phyloP scores from a whole-genome alignment of 2,797 vertebrate species.

The Lepus oiostolus region DNA sequence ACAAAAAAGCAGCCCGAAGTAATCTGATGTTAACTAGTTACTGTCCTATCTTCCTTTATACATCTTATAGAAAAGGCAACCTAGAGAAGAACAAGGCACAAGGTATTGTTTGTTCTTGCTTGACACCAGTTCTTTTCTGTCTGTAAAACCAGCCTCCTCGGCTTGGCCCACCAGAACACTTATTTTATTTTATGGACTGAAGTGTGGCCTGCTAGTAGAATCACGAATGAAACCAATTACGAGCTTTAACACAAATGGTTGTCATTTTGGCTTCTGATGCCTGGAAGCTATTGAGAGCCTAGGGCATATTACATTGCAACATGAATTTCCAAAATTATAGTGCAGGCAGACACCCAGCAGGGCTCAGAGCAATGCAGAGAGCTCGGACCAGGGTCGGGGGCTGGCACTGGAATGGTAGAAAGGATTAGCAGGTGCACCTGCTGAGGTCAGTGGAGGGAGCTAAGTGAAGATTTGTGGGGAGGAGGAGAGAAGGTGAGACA shows the following conservation, averaged over 20 bases:
- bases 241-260: slow-evolving; percentile 17
- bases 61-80: not conserved
- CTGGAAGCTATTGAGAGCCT: slow-evolving; percentile 12
- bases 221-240: slow-evolving; percentile 26
- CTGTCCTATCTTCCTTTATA: not conserved
- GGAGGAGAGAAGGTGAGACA: not conserved
- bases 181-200: not conserved
- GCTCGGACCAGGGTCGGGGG: not conserved
- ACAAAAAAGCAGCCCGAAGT: not conserved
- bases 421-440: not conserved
- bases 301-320: not conserved
- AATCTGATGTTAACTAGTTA: not conserved
- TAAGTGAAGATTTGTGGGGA: not conserved
- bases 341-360: not conserved
- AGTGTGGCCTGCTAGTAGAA: not conserved
- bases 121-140: not conserved
- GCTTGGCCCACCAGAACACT: not conserved
- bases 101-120: not conserved
- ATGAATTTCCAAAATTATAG: slow-evolving; percentile 8
- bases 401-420: not conserved
- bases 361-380: not conserved
- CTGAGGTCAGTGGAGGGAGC: not conserved
- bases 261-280: slow-evolving; percentile 43
- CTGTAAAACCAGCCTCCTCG: not conserved
- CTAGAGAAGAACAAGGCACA: too few relatives aligned